Conservation (phyloP, 2,888 invertebrate genomes). For the Eilema griseolum region DNA sequence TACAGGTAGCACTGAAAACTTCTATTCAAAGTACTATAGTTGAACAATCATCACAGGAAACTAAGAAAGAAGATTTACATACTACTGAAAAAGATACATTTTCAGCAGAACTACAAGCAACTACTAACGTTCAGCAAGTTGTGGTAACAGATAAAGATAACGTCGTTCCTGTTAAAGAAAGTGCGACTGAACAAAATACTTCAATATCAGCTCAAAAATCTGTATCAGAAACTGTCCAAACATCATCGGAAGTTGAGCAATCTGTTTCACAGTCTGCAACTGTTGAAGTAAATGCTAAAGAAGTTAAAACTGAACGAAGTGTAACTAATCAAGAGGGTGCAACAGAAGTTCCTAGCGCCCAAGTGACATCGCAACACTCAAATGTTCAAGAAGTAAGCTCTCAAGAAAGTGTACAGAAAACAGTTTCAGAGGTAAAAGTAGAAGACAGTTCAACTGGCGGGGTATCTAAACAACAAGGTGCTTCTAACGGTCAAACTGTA, state of each 20-base stretch:
- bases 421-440: conserved; percentile 46
- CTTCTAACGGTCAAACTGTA: conserved; percentile 76
- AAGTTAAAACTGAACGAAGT: conserved; percentile 21
- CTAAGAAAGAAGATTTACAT: neutral
- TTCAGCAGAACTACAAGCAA: conserved; percentile 1
- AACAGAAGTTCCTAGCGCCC: conserved; percentile 22
- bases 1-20: conserved; percentile 36
- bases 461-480: conserved; percentile 50
- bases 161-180: conserved; percentile 12
- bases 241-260: neutral
- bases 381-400: conserved; percentile 43
- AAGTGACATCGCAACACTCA: conserved; percentile 32
- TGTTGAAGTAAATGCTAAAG: conserved; percentile 26
- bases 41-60: conserved; percentile 14
- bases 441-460: conserved; percentile 56
- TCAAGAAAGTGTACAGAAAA: conserved; percentile 49
- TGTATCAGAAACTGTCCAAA: conserved; percentile 25
- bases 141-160: conserved; percentile 14
- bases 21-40: conserved; percentile 28
- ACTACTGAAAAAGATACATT: neutral
- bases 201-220: conserved; percentile 30
- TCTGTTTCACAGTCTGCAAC: conserved; percentile 24
- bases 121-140: conserved; percentile 18
- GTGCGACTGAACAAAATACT: conserved; percentile 3
- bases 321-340: conserved; percentile 14